These are phyloP conservation scores for Choristoneura rosaceana DNA, from an alignment of 2,888 invertebrate genomes.

Conservation along the genomic window DNA sequence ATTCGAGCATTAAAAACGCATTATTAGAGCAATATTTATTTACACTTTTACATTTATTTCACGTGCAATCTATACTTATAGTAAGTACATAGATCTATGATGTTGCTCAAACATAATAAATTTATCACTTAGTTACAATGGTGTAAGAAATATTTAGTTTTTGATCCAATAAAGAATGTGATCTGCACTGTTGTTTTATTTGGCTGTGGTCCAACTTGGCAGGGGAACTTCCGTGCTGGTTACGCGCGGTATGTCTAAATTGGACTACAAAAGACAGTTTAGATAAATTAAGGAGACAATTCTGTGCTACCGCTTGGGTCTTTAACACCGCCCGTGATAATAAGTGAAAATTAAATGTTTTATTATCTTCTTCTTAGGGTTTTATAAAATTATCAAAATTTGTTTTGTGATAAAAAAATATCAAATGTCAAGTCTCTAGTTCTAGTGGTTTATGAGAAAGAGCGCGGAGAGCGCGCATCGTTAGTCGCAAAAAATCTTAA, in stretches of 20 bases:
- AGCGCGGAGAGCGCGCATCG: too few species aligned
- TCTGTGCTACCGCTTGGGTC: neutral
- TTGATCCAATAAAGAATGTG: conserved; percentile 18
- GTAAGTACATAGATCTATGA: conserved; percentile 50
- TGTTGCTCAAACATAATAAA: conserved; percentile 81
- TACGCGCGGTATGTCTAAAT: neutral
- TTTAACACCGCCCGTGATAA: neutral
- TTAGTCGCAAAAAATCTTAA: too few species aligned
- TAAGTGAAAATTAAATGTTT: too few species aligned
- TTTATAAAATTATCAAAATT: neutral
- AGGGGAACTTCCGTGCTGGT: neutral
- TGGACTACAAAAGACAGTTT: neutral
- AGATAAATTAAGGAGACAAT: neutral
- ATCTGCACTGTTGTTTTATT: conserved; percentile 4
- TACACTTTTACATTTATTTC: conserved; percentile 43
- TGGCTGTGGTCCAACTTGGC: conserved; percentile 14
- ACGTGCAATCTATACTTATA: conserved; percentile 45
- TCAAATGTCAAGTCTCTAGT: too few species aligned
- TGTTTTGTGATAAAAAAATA: too few species aligned
- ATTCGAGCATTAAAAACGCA: neutral
- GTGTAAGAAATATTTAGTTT: conserved; percentile 18
- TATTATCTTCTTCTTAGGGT: neutral
- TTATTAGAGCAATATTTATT: conserved; percentile 29
- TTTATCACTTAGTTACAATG: conserved; percentile 75
- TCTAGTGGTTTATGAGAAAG: too few species aligned